Conservation (phyloP, 2,888 invertebrate species). For the Anticlea derivata region DNA sequence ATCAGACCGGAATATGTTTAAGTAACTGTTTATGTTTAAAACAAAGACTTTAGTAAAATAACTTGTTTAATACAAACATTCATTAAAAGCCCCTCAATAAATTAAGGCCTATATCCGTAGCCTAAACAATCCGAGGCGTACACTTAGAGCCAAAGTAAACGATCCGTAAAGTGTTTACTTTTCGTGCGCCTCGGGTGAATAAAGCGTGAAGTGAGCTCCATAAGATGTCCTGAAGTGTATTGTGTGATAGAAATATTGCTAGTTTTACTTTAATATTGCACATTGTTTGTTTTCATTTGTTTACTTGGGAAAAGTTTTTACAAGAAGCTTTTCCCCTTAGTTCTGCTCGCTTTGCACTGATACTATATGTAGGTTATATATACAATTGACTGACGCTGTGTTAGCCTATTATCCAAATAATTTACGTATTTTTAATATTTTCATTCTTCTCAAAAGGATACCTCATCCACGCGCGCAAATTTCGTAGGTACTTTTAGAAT, state of each 20-base stretch:
- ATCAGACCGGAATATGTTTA: no score
- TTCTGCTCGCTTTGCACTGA: no score
- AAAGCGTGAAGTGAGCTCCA: slow-evolving; percentile 41
- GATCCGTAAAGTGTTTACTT: slow-evolving; percentile 58
- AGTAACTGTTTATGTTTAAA: no score
- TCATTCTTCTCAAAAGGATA: no score
- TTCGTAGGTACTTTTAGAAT: no score
- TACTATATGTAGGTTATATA: no score
- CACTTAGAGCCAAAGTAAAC: slow-evolving; percentile 56
- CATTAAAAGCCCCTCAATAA: slow-evolving; percentile 33
- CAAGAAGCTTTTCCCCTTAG: no score
- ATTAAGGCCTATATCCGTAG: slow-evolving; percentile 42
- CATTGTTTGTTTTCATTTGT: background rate
- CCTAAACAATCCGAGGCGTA: slow-evolving; percentile 47
- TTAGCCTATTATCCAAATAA: no score
- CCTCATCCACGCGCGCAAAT: no score
- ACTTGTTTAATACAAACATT: slow-evolving; percentile 6
- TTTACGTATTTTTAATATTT: no score
- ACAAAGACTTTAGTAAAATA: slow-evolving; percentile 6
- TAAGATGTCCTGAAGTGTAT: slow-evolving; percentile 37
- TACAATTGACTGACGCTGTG: no score
- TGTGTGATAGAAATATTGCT: slow-evolving; percentile 38
- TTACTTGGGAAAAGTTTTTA: slow-evolving; percentile 3
- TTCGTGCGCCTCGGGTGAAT: slow-evolving; percentile 47
- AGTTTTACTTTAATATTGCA: background rate